A percentile compares a stretch with the other conserved stretches of the same genome.
phyloP scores from a whole-genome alignment of 64 coral and sea anemone genomes.

The Actinia tenebrosa region DNA sequence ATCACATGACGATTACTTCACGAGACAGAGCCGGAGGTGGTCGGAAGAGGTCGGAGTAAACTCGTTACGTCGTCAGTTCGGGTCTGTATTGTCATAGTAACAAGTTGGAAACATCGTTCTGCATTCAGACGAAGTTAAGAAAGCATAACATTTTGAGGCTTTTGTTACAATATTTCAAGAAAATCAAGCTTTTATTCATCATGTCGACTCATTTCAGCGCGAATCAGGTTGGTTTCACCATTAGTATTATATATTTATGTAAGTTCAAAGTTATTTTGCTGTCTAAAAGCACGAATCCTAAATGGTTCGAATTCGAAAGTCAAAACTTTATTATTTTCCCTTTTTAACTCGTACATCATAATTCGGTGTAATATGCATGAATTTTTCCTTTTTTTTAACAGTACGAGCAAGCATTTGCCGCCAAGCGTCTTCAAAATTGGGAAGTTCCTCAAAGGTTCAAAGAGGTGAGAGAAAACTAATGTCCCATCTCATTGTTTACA shows the following conservation, averaged over 20 bases:
- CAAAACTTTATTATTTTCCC: too few species aligned
- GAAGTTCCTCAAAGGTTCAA: conserved; percentile 70
- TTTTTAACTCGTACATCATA: too few species aligned
- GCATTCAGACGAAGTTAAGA: neutral
- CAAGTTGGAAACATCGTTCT: neutral
- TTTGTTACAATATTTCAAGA: neutral
- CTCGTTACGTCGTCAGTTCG: neutral
- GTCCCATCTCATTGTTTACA: too few species aligned
- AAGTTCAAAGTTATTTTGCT: too few species aligned
- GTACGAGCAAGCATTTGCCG: conserved; percentile 85
- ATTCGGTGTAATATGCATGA: too few species aligned
- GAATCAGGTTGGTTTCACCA: conserved; percentile 63
- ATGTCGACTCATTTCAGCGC: conserved; percentile 94
- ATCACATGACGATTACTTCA: neutral
- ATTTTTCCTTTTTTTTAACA: conserved; percentile 10
- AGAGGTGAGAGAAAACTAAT: conserved; percentile 38
- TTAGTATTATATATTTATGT: neutral
- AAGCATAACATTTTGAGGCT: neutral
- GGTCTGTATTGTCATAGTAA: conserved; percentile 12
- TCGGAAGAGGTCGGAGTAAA: neutral
- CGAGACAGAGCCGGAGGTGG: neutral
- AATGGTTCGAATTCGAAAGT: too few species aligned
- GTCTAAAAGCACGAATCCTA: too few species aligned
- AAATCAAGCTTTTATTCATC: conserved; percentile 7
- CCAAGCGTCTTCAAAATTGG: conserved; percentile 82